A percentile compares a stretch with the other conserved stretches of the same genome.
Conservation (phyloP, 2,113 vertebrate genomes). For the Tylochromis polylepis region DNA sequence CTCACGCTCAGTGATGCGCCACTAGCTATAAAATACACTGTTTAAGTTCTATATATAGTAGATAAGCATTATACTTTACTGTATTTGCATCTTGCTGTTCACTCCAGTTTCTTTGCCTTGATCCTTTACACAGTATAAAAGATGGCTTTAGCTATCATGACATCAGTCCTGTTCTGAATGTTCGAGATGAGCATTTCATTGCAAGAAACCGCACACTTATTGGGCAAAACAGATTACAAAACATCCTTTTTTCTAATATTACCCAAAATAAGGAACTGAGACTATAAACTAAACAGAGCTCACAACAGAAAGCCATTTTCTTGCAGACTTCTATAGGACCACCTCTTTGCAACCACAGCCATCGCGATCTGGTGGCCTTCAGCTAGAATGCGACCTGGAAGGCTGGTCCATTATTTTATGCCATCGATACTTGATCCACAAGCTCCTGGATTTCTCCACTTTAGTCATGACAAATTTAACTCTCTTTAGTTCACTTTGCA, state of each 20-base stretch:
- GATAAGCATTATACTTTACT: not conserved
- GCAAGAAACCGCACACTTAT: not conserved
- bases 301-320: not conserved
- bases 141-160: rapidly evolving
- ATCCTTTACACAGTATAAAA: not conserved
- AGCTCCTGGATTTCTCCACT: not conserved
- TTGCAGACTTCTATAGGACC: not conserved
- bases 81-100: not conserved
- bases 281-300: not conserved
- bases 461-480: not conserved
- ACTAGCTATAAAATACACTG: not conserved
- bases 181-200: rapidly evolving
- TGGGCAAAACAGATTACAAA: not conserved
- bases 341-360: too few species aligned
- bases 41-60: not conserved
- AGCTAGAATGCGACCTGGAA: not conserved
- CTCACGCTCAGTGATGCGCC: rapidly evolving
- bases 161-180: too few species aligned
- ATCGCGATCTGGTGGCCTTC: not conserved
- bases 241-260: not conserved
- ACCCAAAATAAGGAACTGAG: not conserved
- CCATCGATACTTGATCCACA: not conserved
- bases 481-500: not conserved
- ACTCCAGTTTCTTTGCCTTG: not conserved
- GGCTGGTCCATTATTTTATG: too few species aligned